A percentile compares a stretch with the other conserved stretches of the same genome.
Conservation (phyloP, 2,797 vertebrate genomes). For the Pelochelys cantorii region DNA sequence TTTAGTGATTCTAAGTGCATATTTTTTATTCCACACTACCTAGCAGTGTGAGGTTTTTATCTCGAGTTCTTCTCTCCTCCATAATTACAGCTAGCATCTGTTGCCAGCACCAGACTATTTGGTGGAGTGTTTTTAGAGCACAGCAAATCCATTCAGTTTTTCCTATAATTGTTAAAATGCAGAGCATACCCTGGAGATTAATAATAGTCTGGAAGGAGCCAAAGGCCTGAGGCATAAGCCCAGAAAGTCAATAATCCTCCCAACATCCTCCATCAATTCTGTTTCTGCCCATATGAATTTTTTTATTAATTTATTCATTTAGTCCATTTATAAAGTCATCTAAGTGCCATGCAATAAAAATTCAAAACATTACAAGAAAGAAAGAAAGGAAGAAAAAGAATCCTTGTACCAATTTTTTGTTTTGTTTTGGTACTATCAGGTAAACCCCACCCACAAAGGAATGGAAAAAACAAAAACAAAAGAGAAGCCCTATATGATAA, state of each 20-base stretch:
- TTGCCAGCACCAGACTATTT: background rate
- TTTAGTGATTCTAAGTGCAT: background rate
- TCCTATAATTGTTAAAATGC: constrained; percentile 49
- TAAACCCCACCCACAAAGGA: background rate
- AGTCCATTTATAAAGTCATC: constrained; percentile 12
- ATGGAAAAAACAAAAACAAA: background rate
- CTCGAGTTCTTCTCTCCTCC: background rate
- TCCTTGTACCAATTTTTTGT: no score
- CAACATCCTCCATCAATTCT: constrained; percentile 43
- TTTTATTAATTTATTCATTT: background rate
- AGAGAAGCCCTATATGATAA: background rate
- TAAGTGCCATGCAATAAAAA: constrained; percentile 6
- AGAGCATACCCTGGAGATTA: constrained; percentile 6
- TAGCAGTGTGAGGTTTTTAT: background rate
- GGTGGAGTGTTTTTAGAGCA: background rate
- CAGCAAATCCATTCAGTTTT: constrained; percentile 35
- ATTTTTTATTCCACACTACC: background rate
- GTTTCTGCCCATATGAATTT: constrained; percentile 32
- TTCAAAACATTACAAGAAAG: background rate
- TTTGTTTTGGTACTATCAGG: background rate
- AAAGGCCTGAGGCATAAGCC: constrained; percentile 38
- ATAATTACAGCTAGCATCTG: background rate
- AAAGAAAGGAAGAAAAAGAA: no score
- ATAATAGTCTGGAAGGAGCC: constrained; percentile 48
- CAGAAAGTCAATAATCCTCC: constrained; percentile 55